These are phyloP conservation scores for Plutomurus gul DNA, from an alignment of 1,140 invertebrate species.

Conservation along the genomic window DNA sequence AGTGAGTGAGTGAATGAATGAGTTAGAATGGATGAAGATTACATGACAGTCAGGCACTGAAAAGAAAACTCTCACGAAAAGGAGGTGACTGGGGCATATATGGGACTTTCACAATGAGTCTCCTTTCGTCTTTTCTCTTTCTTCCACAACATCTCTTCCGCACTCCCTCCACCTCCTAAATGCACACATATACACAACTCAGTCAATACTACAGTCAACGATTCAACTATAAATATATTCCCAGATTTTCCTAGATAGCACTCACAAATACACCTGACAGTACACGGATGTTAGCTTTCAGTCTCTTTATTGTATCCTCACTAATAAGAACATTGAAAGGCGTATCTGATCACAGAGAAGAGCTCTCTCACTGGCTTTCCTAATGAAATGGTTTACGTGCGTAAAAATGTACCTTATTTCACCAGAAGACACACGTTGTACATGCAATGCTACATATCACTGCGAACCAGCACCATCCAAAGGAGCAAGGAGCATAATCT, in stretches of 20 bases:
- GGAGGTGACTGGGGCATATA: constrained; percentile 19
- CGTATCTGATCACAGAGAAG: background rate
- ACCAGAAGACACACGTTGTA: background rate
- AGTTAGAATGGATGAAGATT: constrained; percentile 22
- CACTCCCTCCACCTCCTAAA: background rate
- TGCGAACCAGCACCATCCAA: background rate
- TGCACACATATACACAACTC: background rate
- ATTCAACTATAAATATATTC: too few relatives aligned
- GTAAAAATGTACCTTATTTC: background rate
- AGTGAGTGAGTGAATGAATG: background rate
- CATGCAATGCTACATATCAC: background rate
- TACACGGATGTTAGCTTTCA: too few relatives aligned
- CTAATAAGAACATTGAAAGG: too few relatives aligned
- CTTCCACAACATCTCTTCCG: background rate
- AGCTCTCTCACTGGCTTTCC: background rate
- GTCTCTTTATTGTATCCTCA: too few relatives aligned
- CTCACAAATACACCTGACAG: too few relatives aligned
- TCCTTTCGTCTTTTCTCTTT: background rate
- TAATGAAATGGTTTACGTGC: background rate
- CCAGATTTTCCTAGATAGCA: too few relatives aligned
- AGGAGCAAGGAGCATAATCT: constrained; percentile 29
- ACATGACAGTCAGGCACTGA: constrained; percentile 6
- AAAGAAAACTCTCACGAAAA: constrained; percentile 20
- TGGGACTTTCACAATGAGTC: constrained; percentile 13
- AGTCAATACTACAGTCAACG: too few relatives aligned